These are phyloP conservation scores for Chelonia mydas DNA, from an alignment of 2,797 vertebrate genomes.

Conservation along the genomic window DNA sequence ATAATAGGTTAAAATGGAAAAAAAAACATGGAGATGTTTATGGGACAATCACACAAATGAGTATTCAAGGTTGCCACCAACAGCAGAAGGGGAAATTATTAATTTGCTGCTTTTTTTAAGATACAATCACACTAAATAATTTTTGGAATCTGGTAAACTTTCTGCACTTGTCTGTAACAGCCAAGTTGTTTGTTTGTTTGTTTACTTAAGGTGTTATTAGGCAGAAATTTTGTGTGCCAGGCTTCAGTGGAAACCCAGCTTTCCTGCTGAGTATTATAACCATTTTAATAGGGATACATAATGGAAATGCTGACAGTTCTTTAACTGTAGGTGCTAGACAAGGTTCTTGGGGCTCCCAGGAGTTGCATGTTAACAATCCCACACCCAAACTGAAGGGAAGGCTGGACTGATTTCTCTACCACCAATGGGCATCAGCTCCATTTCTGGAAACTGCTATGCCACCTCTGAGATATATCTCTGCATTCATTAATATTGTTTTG, in stretches of 20 bases:
- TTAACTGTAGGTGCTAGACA: neutral
- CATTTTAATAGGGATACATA: neutral
- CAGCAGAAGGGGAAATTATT: neutral
- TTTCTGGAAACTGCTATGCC: neutral
- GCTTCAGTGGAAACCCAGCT: neutral
- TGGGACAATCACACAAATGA: neutral
- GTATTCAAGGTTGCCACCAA: neutral
- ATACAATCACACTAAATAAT: too few species aligned
- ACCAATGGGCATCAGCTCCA: neutral
- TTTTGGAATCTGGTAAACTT: neutral
- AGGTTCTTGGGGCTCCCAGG: neutral
- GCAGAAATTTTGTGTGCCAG: neutral
- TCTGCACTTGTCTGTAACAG: neutral
- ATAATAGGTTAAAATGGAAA: neutral
- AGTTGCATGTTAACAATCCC: neutral
- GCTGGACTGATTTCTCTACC: neutral
- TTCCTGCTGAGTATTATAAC: neutral
- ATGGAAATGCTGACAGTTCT: neutral
- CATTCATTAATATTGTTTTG: neutral
- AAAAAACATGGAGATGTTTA: neutral
- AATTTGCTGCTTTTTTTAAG: neutral
- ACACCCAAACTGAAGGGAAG: neutral
- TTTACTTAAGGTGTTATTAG: neutral
- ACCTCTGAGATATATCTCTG: neutral
- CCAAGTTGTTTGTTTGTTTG: too few species aligned